Conservation (phyloP, 2,113 vertebrate species). For the Eclectus roratus region DNA sequence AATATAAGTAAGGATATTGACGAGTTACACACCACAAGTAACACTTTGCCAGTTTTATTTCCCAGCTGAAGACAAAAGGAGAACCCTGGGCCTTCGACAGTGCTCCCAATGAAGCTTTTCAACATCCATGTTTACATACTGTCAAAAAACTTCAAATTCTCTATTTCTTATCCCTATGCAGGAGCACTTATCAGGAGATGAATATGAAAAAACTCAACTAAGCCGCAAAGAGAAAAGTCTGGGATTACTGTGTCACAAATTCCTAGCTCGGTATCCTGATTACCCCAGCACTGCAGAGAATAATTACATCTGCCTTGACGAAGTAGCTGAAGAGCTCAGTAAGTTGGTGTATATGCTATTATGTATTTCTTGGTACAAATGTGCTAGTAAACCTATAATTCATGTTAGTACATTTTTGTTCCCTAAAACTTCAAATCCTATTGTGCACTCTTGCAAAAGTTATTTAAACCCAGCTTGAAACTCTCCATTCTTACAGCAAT, state of each 20-base stretch:
- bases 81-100: background rate
- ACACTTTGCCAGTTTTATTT: background rate
- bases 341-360: conserved; percentile 44
- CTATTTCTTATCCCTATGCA: conserved; percentile 44
- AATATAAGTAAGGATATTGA: background rate
- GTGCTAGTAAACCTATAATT: background rate
- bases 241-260: conserved; percentile 91
- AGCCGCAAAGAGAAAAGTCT: conserved; percentile 97
- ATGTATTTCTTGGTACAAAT: background rate
- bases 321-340: conserved; percentile 93
- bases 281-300: conserved; percentile 82
- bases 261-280: conserved; percentile 89
- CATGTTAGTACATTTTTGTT: background rate
- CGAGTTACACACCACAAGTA: background rate
- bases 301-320: conserved; percentile 91
- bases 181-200: conserved; percentile 86
- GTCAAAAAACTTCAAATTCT: background rate
- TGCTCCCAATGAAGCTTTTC: background rate
- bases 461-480: background rate
- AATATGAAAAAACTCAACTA: conserved; percentile 85
- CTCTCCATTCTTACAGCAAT: background rate
- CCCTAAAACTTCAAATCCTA: background rate
- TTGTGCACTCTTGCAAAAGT: background rate
- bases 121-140: background rate
- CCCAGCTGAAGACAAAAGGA: background rate